These are phyloP conservation scores for Campopleginae sp. DNA, from an alignment of 2,888 invertebrate genomes.

Conservation along the genomic window DNA sequence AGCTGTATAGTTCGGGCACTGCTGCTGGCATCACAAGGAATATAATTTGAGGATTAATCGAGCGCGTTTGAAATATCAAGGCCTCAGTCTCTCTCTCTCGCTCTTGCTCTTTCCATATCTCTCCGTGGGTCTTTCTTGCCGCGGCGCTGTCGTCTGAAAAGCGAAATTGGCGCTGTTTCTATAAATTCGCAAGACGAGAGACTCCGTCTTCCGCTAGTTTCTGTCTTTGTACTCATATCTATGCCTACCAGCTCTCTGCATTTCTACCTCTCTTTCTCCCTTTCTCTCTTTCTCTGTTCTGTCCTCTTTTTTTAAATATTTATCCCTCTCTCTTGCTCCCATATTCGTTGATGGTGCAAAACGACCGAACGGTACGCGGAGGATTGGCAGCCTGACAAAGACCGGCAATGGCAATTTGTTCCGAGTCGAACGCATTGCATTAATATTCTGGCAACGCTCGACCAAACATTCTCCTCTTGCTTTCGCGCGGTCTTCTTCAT, in stretches of 20 bases:
- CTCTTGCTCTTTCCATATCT: conserved; percentile 9
- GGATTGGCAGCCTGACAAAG: conserved; percentile 78
- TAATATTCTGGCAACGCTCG: conserved; percentile 79
- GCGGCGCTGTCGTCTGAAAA: conserved; percentile 48
- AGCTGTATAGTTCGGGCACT: conserved; percentile 31
- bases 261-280: conserved; percentile 5
- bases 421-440: conserved; percentile 77
- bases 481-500: conserved; percentile 57
- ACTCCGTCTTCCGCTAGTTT: conserved; percentile 58
- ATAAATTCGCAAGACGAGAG: conserved; percentile 69
- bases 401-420: conserved; percentile 76
- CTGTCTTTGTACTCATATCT: conserved; percentile 47
- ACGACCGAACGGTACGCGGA: conserved; percentile 71
- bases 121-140: not conserved
- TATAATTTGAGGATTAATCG: conserved; percentile 68
- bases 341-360: conserved; percentile 67
- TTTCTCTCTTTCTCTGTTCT: conserved; percentile 15
- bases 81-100: conserved; percentile 29
- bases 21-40: conserved; percentile 61
- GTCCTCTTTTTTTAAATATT: conserved; percentile 17
- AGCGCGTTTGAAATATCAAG: conserved; percentile 67
- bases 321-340: conserved; percentile 2
- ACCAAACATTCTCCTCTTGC: conserved; percentile 67
- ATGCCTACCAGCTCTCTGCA: conserved; percentile 51
- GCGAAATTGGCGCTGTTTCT: conserved; percentile 65